Conservation (phyloP, 2,113 vertebrate species). For the Pelvicachromis taeniatus region DNA sequence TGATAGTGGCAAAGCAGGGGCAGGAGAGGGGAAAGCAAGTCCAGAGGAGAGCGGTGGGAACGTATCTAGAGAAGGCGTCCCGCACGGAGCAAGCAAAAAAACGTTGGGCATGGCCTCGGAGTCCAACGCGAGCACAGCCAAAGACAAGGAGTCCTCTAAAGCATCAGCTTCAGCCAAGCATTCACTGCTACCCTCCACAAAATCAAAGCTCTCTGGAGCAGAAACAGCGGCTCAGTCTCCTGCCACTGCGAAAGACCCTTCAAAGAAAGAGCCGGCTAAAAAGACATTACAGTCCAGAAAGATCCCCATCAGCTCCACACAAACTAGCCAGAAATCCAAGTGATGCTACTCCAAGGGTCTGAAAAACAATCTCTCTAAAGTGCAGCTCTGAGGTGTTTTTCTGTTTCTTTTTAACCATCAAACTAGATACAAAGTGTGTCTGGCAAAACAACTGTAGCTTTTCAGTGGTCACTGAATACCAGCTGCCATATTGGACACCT, state of each 20-base stretch:
- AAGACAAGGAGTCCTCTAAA: conserved; percentile 79
- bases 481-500: conserved; percentile 58
- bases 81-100: conserved; percentile 60
- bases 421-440: not conserved
- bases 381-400: conserved; percentile 74
- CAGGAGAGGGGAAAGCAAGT: conserved; percentile 63
- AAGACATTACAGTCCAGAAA: conserved; percentile 81
- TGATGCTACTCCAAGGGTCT: conserved; percentile 61
- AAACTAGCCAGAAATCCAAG: conserved; percentile 87
- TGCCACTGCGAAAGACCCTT: conserved; percentile 71
- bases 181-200: conserved; percentile 81
- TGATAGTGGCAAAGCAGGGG: conserved; percentile 78
- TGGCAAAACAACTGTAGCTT: conserved; percentile 40
- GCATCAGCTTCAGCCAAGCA: conserved; percentile 77
- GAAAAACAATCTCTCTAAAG: conserved; percentile 54
- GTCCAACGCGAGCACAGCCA: conserved; percentile 53
- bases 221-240: conserved; percentile 71
- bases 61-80: conserved; percentile 10
- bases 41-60: conserved; percentile 55
- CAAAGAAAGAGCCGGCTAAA: conserved; percentile 72
- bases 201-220: conserved; percentile 83
- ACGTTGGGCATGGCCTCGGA: conserved; percentile 52
- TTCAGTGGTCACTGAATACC: conserved; percentile 42
- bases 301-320: conserved; percentile 84
- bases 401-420: conserved; percentile 22